These are phyloP conservation scores for Dascyllus trimaculatus DNA, from an alignment of 2,113 vertebrate species.

Conservation along the genomic window DNA sequence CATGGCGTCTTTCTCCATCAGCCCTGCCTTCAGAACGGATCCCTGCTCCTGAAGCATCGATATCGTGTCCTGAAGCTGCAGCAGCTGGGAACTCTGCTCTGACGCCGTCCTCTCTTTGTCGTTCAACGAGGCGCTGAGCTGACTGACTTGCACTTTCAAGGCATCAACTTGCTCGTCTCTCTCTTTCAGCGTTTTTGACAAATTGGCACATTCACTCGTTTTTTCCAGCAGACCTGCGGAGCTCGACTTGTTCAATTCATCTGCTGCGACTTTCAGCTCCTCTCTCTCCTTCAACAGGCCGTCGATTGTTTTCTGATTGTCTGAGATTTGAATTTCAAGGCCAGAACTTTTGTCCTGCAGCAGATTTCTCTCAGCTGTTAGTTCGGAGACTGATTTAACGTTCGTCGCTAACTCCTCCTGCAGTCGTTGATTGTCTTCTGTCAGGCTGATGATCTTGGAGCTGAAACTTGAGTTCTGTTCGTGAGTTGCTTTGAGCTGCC, in stretches of 20 bases:
- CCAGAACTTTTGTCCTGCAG: constrained; percentile 69
- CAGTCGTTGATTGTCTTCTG: constrained; percentile 78
- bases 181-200: constrained; percentile 77
- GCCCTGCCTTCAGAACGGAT: constrained; percentile 75
- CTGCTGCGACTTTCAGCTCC: constrained; percentile 66
- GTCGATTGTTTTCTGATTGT: constrained; percentile 71
- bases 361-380: constrained; percentile 69
- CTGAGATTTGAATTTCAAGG: constrained; percentile 70
- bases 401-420: constrained; percentile 77
- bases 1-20: constrained; percentile 77
- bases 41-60: constrained; percentile 84
- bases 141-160: constrained; percentile 76
- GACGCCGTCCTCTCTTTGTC: constrained; percentile 79
- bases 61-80: constrained; percentile 80
- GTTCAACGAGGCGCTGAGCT: constrained; percentile 58
- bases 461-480: constrained; percentile 65
- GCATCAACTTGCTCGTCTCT: constrained; percentile 78
- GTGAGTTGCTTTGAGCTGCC: constrained; percentile 27
- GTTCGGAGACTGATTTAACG: constrained; percentile 63
- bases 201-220: constrained; percentile 78
- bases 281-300: constrained; percentile 82
- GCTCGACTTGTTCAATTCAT: constrained; percentile 75
- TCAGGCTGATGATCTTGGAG: constrained; percentile 72
- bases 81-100: constrained; percentile 75
- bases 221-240: constrained; percentile 83